Percentiles rank a stretch among this genome's conserved stretches.
phyloP scores from a whole-genome alignment of 2,797 vertebrate species.

The Silurus lanzhouensis region DNA sequence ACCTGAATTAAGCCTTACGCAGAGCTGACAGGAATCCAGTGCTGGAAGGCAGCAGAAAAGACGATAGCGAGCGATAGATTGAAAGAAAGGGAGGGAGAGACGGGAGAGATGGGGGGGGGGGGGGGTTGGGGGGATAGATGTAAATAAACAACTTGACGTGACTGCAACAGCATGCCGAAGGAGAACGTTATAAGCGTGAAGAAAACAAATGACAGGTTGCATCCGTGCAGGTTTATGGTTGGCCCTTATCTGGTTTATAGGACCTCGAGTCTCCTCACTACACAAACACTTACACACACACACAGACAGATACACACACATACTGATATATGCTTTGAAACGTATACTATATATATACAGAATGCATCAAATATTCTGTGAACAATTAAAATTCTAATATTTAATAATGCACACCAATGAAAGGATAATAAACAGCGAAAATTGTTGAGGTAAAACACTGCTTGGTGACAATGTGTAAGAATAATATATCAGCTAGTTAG shows the following conservation, averaged over 20 bases:
- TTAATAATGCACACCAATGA: background rate
- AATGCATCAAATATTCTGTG: too few species aligned
- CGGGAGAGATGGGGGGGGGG: background rate
- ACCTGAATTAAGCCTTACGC: conserved; percentile 55
- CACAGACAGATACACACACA: background rate
- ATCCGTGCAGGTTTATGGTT: conserved; percentile 61
- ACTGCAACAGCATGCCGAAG: conserved; percentile 39
- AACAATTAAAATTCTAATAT: background rate
- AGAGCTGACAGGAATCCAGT: conserved; percentile 47
- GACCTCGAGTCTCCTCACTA: background rate
- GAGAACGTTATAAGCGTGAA: conserved; percentile 31
- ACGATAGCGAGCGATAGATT: background rate
- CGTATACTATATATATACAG: background rate
- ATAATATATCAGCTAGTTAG: background rate
- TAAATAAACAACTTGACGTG: conserved; percentile 14
- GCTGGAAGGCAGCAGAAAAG: conserved; percentile 52
- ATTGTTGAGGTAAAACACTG: background rate
- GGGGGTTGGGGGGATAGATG: background rate
- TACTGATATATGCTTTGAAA: background rate
- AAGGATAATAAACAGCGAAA: background rate
- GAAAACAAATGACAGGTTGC: conserved; percentile 64
- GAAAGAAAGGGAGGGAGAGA: background rate
- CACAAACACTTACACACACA: conserved; percentile 11
- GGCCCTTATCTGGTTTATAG: conserved; percentile 63
- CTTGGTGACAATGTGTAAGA: background rate